Percentiles rank a stretch among this genome's conserved stretches.
Evolutionary conservation across 2,888 invertebrate species (phyloP).

Genomic region (Crocallis elinguaria): DNA sequence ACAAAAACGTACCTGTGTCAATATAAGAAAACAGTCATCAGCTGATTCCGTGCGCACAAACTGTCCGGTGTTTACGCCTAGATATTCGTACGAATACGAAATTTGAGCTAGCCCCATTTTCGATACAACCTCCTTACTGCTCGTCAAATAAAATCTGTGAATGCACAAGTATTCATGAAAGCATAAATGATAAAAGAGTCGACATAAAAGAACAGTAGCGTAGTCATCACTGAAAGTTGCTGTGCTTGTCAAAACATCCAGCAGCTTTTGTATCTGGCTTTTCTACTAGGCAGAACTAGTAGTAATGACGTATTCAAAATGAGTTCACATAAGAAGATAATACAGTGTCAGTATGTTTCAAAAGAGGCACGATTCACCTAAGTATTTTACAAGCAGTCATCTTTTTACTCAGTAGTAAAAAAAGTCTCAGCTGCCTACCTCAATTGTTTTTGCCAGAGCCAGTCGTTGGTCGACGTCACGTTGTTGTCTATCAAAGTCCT

Average conservation of each 20-base stretch:
- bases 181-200: too few relatives aligned
- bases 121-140: conserved; percentile 87
- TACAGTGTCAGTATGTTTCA: too few relatives aligned
- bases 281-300: too few relatives aligned
- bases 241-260: too few relatives aligned
- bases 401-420: not conserved
- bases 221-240: too few relatives aligned
- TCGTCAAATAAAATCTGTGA: conserved; percentile 88
- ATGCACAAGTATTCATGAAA: not conserved
- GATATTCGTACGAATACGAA: conserved; percentile 98
- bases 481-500: conserved; percentile 89
- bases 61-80: conserved; percentile 96
- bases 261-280: too few relatives aligned
- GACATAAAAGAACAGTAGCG: too few relatives aligned
- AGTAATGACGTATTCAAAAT: too few relatives aligned
- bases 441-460: conserved; percentile 98
- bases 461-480: conserved; percentile 88
- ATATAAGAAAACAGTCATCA: conserved; percentile 98
- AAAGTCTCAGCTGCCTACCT: conserved; percentile 77
- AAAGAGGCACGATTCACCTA: too few relatives aligned
- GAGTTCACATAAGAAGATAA: too few relatives aligned
- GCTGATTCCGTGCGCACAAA: conserved; percentile 98
- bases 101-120: conserved; percentile 98
- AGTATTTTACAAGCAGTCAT: too few relatives aligned
- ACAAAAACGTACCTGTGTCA: conserved; percentile 89